A percentile compares a stretch with the other conserved stretches of the same genome.
phyloP scores from a whole-genome alignment of 2,888 invertebrate species.

The Steinernema hermaphroditum region DNA sequence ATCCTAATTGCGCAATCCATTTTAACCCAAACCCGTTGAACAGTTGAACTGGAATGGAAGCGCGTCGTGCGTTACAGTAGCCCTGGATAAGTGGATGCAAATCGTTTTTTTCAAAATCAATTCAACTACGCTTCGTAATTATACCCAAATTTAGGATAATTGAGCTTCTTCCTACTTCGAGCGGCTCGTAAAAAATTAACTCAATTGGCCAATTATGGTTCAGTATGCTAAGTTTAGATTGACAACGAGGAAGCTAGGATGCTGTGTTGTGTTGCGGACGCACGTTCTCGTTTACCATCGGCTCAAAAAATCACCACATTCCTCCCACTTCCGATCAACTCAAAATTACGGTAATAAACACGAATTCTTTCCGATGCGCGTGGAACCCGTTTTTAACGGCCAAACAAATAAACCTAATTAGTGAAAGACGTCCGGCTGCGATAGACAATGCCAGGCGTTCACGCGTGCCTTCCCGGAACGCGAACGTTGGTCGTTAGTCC shows the following conservation, averaged over 20 bases:
- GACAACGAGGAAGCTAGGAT: too few relatives aligned
- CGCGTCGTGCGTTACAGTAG: too few relatives aligned
- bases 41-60: not conserved
- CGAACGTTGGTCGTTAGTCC: too few relatives aligned
- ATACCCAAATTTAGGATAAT: constrained; percentile 6
- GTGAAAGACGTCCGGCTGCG: not conserved
- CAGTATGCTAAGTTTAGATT: too few relatives aligned
- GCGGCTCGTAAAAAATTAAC: not conserved
- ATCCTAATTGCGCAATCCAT: too few relatives aligned
- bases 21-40: not conserved
- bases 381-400: not conserved
- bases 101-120: not conserved
- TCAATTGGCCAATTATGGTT: too few relatives aligned
- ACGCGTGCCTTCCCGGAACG: too few relatives aligned
- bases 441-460: not conserved
- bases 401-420: constrained; percentile 11
- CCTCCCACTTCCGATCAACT: too few relatives aligned
- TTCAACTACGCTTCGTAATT: not conserved
- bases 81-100: not conserved
- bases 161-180: not conserved
- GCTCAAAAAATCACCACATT: too few relatives aligned
- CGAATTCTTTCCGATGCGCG: not conserved
- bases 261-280: too few relatives aligned
- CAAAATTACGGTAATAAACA: not conserved
- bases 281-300: too few relatives aligned